Evolutionary conservation across 2,888 invertebrate genomes (phyloP).

Genomic region (Eupithecia centaureata): DNA sequence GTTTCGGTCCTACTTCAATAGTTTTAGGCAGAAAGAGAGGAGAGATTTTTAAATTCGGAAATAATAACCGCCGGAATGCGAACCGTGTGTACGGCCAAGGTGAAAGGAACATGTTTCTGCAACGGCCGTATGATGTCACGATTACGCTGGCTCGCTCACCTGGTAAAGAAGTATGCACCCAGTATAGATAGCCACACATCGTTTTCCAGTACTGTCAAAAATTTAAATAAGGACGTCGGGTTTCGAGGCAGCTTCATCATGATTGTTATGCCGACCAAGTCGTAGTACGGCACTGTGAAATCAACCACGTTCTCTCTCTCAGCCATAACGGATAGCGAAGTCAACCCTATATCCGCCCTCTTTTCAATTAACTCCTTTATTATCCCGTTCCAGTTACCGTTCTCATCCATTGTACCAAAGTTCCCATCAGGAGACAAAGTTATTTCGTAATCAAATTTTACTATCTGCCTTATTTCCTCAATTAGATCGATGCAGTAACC

Average conservation of each 20-base stretch:
- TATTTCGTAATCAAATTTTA: slow-evolving; percentile 96
- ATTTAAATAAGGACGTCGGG: slow-evolving; percentile 97
- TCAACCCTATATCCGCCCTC: slow-evolving; percentile 96
- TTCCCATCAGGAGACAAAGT: slow-evolving; percentile 90
- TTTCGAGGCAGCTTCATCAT: slow-evolving; percentile 96
- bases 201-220: slow-evolving; percentile 96
- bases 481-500: slow-evolving; percentile 98
- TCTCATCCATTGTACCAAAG: slow-evolving; percentile 95
- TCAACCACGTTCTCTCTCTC: slow-evolving; percentile 98
- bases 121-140: slow-evolving; percentile 50
- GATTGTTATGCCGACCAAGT: slow-evolving; percentile 98
- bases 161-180: slow-evolving; percentile 97
- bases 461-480: slow-evolving; percentile 91
- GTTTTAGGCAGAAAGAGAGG: slow-evolving; percentile 44
- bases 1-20: slow-evolving; percentile 35
- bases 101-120: slow-evolving; percentile 55
- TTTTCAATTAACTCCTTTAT: slow-evolving; percentile 92
- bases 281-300: slow-evolving; percentile 99
- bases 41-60: slow-evolving; percentile 52
- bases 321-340: slow-evolving; percentile 98
- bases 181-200: slow-evolving; percentile 98
- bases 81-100: slow-evolving; percentile 40
- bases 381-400: slow-evolving; percentile 93
- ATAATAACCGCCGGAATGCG: slow-evolving; percentile 42
- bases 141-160: slow-evolving; percentile 76